These are phyloP conservation scores for Dicerorhinus sumatrensis DNA, from an alignment of 2,113 vertebrate species.

Conservation along the genomic window DNA sequence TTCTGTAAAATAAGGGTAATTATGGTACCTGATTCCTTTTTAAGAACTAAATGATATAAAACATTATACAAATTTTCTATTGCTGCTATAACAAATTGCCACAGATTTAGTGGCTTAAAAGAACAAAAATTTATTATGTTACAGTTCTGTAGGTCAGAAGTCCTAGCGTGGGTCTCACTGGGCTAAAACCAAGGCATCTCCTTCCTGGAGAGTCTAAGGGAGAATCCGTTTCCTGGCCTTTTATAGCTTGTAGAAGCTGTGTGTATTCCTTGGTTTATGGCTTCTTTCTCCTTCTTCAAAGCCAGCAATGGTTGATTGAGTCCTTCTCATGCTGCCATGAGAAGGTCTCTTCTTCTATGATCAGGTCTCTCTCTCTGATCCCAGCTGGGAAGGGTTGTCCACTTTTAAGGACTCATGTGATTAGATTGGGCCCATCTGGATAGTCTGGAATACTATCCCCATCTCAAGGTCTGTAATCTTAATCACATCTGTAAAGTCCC, in stretches of 20 bases:
- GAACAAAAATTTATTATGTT: neutral
- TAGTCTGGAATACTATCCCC: neutral
- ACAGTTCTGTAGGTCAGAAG: neutral
- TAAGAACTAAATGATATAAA: neutral
- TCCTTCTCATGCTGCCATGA: neutral
- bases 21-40: neutral
- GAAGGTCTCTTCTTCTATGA: neutral
- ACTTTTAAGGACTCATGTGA: neutral
- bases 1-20: neutral
- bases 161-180: neutral
- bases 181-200: neutral
- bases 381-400: neutral
- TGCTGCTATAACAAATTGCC: neutral
- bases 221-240: neutral
- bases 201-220: neutral
- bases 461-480: neutral
- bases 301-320: neutral
- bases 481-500: neutral
- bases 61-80: neutral
- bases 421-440: neutral
- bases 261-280: neutral
- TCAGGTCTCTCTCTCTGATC: neutral
- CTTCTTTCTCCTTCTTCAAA: neutral
- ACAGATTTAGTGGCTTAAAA: neutral
- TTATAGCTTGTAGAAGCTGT: neutral